Evolutionary conservation across 2,888 invertebrate genomes (phyloP).

Genomic region (Sarcophaga carnaria): DNA sequence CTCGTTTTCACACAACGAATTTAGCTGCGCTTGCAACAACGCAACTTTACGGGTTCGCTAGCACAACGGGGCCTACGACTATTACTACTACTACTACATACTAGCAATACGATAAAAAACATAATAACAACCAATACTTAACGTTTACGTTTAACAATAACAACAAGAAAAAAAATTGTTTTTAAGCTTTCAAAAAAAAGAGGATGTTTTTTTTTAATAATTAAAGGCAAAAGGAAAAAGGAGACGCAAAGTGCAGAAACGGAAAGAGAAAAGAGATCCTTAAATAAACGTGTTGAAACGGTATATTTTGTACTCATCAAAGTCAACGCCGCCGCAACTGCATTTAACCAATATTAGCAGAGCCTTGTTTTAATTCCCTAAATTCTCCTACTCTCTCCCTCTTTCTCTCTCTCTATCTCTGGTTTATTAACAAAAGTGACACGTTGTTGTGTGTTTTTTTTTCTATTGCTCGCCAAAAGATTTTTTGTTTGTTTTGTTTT

Average conservation of each 20-base stretch:
- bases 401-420: neutral
- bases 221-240: constrained; percentile 38
- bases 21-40: constrained; percentile 70
- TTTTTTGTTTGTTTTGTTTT: neutral
- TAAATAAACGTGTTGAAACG: constrained; percentile 56
- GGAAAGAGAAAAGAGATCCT: constrained; percentile 42
- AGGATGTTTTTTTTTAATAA: constrained; percentile 34
- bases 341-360: neutral
- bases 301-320: constrained; percentile 44
- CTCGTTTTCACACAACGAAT: constrained; percentile 68
- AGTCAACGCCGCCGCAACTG: constrained; percentile 33
- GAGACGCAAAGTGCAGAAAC: neutral
- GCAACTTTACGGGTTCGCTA: constrained; percentile 68
- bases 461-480: neutral
- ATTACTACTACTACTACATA: constrained; percentile 31
- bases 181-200: neutral
- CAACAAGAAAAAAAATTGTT: constrained; percentile 33
- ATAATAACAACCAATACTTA: constrained; percentile 17
- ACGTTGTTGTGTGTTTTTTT: constrained; percentile 41
- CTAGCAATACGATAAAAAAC: neutral
- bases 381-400: neutral
- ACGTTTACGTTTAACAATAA: constrained; percentile 45
- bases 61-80: constrained; percentile 59
- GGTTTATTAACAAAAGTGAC: constrained; percentile 23
- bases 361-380: constrained; percentile 1